phyloP scores from a whole-genome alignment of 2,113 vertebrate genomes.

The Siniperca knerii region DNA sequence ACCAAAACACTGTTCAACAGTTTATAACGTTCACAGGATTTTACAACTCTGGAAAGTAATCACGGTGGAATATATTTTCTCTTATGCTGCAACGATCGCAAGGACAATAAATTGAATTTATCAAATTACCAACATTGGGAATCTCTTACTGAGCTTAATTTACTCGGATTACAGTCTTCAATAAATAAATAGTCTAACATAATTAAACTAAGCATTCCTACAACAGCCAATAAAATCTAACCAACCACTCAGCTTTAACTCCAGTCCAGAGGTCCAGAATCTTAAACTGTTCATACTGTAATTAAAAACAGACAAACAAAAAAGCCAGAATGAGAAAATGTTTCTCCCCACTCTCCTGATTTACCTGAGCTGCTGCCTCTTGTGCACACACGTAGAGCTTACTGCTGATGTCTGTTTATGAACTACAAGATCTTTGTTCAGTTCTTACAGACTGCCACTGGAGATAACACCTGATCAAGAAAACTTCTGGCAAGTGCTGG shows the following conservation, averaged over 20 bases:
- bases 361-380: constrained; percentile 12
- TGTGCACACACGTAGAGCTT: background rate
- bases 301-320: background rate
- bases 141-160: background rate
- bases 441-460: constrained; percentile 26
- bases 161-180: background rate
- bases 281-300: background rate
- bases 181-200: background rate
- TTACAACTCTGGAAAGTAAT: no score
- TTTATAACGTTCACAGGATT: background rate
- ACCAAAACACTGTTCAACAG: background rate
- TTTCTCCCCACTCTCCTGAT: background rate
- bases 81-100: no score
- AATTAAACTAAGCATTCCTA: background rate
- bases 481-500: constrained; percentile 9
- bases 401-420: constrained; percentile 27
- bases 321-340: background rate
- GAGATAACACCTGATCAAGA: constrained; percentile 4
- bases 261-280: background rate
- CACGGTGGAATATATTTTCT: no score
- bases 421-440: constrained; percentile 26
- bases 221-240: background rate
- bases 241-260: background rate
- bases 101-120: no score
- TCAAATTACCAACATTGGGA: no score